Conservation (phyloP, 1,140 invertebrate species). For the Sogatella furcifera region DNA sequence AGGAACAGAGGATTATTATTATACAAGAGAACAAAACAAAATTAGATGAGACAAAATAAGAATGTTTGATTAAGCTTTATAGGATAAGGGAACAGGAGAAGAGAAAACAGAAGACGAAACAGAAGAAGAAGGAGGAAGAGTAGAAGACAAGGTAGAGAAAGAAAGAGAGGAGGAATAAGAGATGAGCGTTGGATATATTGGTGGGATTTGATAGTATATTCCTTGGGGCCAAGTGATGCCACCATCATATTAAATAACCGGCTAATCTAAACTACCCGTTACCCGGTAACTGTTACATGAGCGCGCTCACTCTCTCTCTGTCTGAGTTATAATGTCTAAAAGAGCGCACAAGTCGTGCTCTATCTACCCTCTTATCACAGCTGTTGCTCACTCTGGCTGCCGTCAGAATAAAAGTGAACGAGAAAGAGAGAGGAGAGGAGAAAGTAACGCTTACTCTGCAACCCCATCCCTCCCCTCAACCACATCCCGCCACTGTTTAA, state of each 20-base stretch:
- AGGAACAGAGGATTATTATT: too few species aligned
- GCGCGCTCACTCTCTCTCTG: too few species aligned
- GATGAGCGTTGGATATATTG: background rate
- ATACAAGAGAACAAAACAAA: too few species aligned
- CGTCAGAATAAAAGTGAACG: background rate
- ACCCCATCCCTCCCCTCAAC: too few species aligned
- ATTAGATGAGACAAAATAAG: too few species aligned
- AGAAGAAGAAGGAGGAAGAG: background rate
- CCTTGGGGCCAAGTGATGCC: background rate
- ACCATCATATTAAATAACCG: background rate
- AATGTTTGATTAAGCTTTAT: too few species aligned
- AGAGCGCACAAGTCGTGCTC: background rate
- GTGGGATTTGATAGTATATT: constrained; percentile 1
- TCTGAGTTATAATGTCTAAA: too few species aligned
- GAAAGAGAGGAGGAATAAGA: background rate
- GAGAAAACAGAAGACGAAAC: background rate
- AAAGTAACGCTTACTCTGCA: too few species aligned
- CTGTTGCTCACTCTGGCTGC: background rate
- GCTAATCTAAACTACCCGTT: constrained; percentile 2
- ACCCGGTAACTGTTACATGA: background rate
- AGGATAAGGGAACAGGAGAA: background rate
- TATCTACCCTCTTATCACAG: background rate
- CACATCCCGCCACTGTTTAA: background rate
- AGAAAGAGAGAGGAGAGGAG: too few species aligned
- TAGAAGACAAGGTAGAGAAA: background rate